Base-by-base conservation (phyloP, 1,140 invertebrate genomes). In the Apis cerana region DNA sequence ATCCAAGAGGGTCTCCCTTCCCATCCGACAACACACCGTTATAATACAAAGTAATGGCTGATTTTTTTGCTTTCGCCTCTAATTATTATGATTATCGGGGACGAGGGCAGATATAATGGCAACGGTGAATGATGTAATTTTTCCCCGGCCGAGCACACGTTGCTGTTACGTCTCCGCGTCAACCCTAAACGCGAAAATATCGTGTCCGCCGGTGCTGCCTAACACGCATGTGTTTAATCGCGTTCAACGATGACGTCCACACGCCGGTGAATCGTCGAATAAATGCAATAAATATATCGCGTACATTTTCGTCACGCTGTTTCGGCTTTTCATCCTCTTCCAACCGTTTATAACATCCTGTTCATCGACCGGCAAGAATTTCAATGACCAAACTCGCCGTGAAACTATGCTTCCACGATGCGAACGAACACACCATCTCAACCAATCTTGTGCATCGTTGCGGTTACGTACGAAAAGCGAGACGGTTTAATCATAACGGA, bases 41-140 rank as follows among this genome's bases (percentile, higher is more conserved):
- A 85, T 74, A 85, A 79, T 33, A 75, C 74, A 78, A 80, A 75
- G 78, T 84, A 85, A 89, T 88, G 80, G 62, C 17, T 61, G 80
- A 78, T 52, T 80, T 62, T 62, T 82, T 64, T 78, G 33, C 75
- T 78, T 82, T 71, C 75, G 50, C 69, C 27, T 68, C 65, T 70
- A 82, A 82, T 82, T 78, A 82, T 71, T 82, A 70, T 82, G 50
- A 82, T 82, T 69, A 82, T 76, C 80, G 64, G 43, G 21, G 7
- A n/a, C 75, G 58, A 15, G 50, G 75, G 67, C 65, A 61, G 59
- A 58, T 70, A 70, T 82, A 82, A 82, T 82, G 67, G 65, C 75
- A 82, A 77, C 75, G 67, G 65, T 61, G 59, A 82, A 78, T 82
- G 76, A 82, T 77, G 75, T 77, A 77, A 78, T 69, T 76, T 74